These are phyloP conservation scores for Cariama cristata DNA, from an alignment of 2,113 vertebrate genomes.

Conservation along the genomic window DNA sequence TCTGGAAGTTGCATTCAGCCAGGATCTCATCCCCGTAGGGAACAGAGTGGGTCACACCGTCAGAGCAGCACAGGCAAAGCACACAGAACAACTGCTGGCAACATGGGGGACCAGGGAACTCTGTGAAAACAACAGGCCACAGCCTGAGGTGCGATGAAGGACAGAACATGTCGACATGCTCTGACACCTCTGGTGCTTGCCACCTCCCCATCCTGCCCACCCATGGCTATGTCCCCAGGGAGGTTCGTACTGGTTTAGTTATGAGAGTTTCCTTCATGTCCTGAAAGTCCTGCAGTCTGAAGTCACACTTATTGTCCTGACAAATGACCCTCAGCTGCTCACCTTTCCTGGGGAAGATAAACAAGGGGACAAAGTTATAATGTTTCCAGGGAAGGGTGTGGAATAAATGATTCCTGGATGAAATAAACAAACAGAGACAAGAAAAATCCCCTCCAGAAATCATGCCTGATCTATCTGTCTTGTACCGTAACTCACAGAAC, in stretches of 20 bases:
- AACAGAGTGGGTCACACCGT: background rate
- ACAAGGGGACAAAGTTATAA: background rate
- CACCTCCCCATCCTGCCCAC: background rate
- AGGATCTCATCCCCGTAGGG: slow-evolving; percentile 71
- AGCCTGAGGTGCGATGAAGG: background rate
- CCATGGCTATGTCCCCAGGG: background rate
- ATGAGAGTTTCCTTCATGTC: slow-evolving; percentile 67
- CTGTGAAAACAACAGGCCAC: background rate
- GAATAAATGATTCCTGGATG: background rate
- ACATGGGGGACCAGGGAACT: background rate
- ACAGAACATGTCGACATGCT: background rate
- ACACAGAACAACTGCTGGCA: rapidly evolving
- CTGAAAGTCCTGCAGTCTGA: slow-evolving; percentile 77
- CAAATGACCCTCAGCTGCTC: slow-evolving; percentile 77
- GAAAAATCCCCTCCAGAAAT: background rate
- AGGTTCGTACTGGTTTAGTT: slow-evolving; percentile 54
- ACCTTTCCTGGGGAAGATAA: slow-evolving; percentile 70
- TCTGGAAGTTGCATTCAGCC: slow-evolving; percentile 66
- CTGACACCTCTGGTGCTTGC: background rate
- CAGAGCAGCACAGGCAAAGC: background rate
- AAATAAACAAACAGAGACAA: background rate
- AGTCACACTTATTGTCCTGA: slow-evolving; percentile 81
- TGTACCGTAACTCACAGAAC: background rate
- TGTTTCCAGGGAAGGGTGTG: background rate
- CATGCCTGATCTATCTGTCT: background rate